Evolutionary conservation across 1,140 invertebrate genomes (phyloP).

Genomic region (Panagrolaimus sp.): DNA sequence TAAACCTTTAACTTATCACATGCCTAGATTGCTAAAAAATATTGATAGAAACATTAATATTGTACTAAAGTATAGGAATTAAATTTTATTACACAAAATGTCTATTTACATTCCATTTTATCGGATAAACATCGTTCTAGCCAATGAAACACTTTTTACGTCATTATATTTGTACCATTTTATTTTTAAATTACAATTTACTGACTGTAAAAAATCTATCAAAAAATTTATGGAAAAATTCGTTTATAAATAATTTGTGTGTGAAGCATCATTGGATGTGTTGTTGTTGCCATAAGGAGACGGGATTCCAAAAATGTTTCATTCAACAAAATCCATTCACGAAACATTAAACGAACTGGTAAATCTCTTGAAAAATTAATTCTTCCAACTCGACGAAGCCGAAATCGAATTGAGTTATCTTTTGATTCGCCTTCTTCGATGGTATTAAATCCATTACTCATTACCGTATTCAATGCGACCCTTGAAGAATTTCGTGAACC

Average conservation of each 20-base stretch:
- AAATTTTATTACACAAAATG: too few relatives aligned
- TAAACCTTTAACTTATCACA: too few relatives aligned
- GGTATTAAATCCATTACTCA: conserved; percentile 58
- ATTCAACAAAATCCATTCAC: conserved; percentile 56
- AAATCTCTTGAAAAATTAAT: conserved; percentile 59
- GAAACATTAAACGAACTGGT: conserved; percentile 56
- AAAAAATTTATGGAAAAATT: conserved; percentile 49
- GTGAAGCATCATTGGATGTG: conserved; percentile 52
- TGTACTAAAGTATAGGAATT: too few relatives aligned
- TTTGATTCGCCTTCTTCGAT: conserved; percentile 47
- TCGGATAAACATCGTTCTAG: too few relatives aligned
- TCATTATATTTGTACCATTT: too few relatives aligned
- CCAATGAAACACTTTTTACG: too few relatives aligned
- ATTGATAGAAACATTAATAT: too few relatives aligned
- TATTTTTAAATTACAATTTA: too few relatives aligned
- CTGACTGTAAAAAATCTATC: too few relatives aligned
- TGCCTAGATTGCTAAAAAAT: too few relatives aligned
- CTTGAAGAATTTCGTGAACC: conserved; percentile 36
- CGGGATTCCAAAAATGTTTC: conserved; percentile 52
- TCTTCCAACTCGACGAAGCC: conserved; percentile 50
- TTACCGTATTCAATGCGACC: conserved; percentile 57
- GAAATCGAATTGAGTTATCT: conserved; percentile 47
- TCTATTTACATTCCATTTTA: too few relatives aligned
- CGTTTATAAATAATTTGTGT: conserved; percentile 56
- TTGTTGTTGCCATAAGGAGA: conserved; percentile 51